A percentile compares a stretch with the other conserved stretches of the same genome.
phyloP scores from a whole-genome alignment of 2,888 invertebrate species.

The Epiblema foenella region DNA sequence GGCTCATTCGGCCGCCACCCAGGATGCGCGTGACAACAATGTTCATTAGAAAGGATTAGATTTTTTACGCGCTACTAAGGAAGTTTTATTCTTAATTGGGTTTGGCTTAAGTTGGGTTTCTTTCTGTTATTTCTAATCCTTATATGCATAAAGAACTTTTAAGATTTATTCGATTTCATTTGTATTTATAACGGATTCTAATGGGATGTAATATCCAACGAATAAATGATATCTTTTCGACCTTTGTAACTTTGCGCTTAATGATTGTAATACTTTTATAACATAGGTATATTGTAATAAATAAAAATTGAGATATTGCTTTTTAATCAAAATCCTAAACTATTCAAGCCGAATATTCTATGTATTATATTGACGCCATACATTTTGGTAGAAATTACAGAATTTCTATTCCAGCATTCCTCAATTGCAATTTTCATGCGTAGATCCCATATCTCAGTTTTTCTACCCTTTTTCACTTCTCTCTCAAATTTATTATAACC shows the following conservation, averaged over 20 bases:
- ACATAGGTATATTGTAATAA: no score
- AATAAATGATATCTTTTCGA: no score
- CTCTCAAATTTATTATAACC: neutral
- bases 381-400: neutral
- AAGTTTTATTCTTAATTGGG: slow-evolving; percentile 23
- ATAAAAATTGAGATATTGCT: no score
- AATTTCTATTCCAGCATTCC: neutral
- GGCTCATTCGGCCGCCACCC: slow-evolving; percentile 50
- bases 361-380: neutral
- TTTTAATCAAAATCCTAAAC: no score
- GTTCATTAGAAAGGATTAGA: slow-evolving; percentile 30
- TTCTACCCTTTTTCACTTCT: neutral
- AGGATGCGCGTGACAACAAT: slow-evolving; percentile 33
- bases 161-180: neutral
- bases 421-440: neutral
- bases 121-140: neutral
- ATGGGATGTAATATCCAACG: no score
- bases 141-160: neutral
- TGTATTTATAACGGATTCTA: neutral
- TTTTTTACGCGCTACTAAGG: slow-evolving; percentile 22
- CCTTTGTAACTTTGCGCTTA: no score
- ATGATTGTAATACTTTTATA: no score
- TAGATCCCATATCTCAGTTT: neutral
- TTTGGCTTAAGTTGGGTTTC: neutral
- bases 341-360: no score